Base-by-base conservation (phyloP, 2,888 invertebrate species). In the Nephrotoma flavescens region DNA sequence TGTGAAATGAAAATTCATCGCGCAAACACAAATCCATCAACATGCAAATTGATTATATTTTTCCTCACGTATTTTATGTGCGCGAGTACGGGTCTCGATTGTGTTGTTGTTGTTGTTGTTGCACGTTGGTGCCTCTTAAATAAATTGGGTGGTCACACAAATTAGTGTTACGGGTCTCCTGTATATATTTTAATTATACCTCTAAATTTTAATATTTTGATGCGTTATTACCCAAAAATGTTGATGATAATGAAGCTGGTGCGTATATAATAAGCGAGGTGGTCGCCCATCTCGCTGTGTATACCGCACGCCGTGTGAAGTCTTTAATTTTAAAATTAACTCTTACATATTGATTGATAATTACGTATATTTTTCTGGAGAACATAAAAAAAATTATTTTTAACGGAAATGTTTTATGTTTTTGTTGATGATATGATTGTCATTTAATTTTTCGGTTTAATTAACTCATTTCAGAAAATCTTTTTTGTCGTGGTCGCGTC, bases 1-100 rank as follows among this genome's bases (percentile, higher is more conserved):
- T n/a, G n/a, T 84, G 41, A 84, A 84, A 84, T 84, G 84, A 42
- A 84, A 84, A 84, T 84, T 84, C 84, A 84, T 84, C 84, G 84
- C 84, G 42, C 84, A 84, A 71, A 84, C 84, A 84, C 84, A 84
- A 84, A 84, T 84, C 84, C 42, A 42, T 84, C 84, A 84, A 84
- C 84, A 84, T 42, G 42, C 41, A 84, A 42, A 42, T 84, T 84
- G 84, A 84, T 84, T 42, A 15, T 42, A 42, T 41, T 84, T 84
- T 84, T 84, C n/a, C 15, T 84, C 84, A 42, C 84, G 42, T 84
- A 41, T 42, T 84, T 42, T 41, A 31, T n/a, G 12, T 84, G 42
- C n/a, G 42, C 15, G 42, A 84, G 42, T 15, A n/a, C 15, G 42
- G 42, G 0, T 84, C 42, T n/a, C 71, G 7, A 71, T n/a, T 42